Evolutionary conservation across 2,888 invertebrate species (phyloP).

Genomic region (Hemicrepidius hirtus): DNA sequence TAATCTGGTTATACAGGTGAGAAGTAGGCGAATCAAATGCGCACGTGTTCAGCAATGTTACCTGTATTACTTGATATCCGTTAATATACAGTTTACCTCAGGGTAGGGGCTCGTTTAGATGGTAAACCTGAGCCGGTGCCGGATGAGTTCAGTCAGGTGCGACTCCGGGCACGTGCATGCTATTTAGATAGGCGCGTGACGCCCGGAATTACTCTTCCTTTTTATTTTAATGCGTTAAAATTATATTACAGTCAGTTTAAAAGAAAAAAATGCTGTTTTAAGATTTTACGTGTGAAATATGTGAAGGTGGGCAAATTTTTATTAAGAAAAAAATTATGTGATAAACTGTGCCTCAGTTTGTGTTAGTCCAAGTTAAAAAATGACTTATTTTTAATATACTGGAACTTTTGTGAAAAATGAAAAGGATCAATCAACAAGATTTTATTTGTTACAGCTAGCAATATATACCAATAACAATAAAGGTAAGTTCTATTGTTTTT

Average conservation of each 20-base stretch:
- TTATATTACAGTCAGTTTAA: too few species aligned
- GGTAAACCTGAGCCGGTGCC: conserved; percentile 57
- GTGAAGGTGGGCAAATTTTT: background rate
- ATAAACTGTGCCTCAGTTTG: conserved; percentile 36
- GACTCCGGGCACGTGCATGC: conserved; percentile 47
- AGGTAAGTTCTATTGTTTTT: background rate
- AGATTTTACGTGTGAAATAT: too few species aligned
- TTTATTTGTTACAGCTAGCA: conserved; percentile 1
- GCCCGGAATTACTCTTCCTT: conserved; percentile 1
- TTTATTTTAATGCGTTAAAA: conserved; percentile 2
- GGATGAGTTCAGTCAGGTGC: conserved; percentile 62
- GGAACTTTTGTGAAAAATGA: conserved; percentile 20
- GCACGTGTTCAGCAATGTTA: conserved; percentile 60
- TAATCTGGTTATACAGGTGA: conserved; percentile 57
- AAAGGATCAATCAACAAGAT: conserved; percentile 6
- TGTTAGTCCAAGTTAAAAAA: background rate
- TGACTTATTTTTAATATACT: conserved; percentile 15
- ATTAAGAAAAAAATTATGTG: conserved; percentile 13
- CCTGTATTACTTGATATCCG: conserved; percentile 57
- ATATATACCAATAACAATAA: background rate
- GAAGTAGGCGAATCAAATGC: conserved; percentile 58
- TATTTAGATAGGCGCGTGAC: conserved; percentile 35
- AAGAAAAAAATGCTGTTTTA: too few species aligned
- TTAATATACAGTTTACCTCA: conserved; percentile 50
- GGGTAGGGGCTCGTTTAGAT: conserved; percentile 56